These are phyloP conservation scores for Pseudochaenichthys georgianus DNA, from an alignment of 2,797 vertebrate species.

Conservation along the genomic window DNA sequence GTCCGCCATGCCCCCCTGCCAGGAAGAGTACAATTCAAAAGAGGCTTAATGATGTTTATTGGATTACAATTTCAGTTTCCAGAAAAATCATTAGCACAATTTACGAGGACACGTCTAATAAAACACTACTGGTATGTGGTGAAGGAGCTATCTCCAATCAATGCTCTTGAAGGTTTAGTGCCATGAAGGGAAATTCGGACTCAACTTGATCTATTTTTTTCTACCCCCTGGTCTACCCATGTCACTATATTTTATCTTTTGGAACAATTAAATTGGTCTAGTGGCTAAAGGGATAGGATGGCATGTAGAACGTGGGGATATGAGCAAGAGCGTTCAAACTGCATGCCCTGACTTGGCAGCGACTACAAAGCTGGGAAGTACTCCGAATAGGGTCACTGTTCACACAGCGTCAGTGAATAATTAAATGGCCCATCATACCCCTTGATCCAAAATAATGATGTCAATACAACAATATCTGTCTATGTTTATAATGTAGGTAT, in stretches of 20 bases:
- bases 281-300: constrained; percentile 37
- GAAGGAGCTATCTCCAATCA: constrained; percentile 67
- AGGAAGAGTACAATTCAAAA: constrained; percentile 74
- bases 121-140: constrained; percentile 62
- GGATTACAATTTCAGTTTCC: constrained; percentile 78
- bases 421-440: constrained; percentile 62
- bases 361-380: constrained; percentile 63
- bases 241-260: constrained; percentile 49
- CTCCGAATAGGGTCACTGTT: constrained; percentile 32
- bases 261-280: constrained; percentile 55
- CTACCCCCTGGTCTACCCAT: constrained; percentile 25
- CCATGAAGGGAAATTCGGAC: constrained; percentile 55
- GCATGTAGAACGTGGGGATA: constrained; percentile 48
- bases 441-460: constrained; percentile 57
- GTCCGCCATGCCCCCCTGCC: constrained; percentile 25
- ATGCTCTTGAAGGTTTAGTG: constrained; percentile 69
- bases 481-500: constrained; percentile 12
- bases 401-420: constrained; percentile 51
- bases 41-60: constrained; percentile 75
- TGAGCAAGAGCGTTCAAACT: constrained; percentile 38
- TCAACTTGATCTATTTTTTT: constrained; percentile 53
- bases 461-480: constrained; percentile 33
- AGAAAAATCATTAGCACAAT: constrained; percentile 78
- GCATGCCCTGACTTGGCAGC: constrained; percentile 63
- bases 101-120: constrained; percentile 77